Evolutionary conservation across 1,140 invertebrate genomes (phyloP).

Genomic region (Battus philenor): DNA sequence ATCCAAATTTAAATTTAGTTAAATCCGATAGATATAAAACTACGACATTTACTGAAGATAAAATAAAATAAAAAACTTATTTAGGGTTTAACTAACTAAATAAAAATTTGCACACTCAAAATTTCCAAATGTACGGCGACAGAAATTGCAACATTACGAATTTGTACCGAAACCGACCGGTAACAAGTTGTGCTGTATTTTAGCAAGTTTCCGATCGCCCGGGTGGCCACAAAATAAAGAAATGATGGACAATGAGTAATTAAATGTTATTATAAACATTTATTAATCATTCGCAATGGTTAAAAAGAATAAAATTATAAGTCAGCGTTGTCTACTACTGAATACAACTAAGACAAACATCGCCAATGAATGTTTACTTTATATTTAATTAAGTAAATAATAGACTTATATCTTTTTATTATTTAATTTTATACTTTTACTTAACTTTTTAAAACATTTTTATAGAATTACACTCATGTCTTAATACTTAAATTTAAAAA

Average conservation of each 20-base stretch:
- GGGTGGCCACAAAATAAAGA: slow-evolving; percentile 21
- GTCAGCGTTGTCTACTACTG: no score
- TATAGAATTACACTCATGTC: no score
- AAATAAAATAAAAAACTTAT: slow-evolving; percentile 8
- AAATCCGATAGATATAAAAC: no score
- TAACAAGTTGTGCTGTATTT: slow-evolving; percentile 69
- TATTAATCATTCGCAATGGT: background rate
- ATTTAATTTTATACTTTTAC: no score
- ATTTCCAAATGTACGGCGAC: slow-evolving; percentile 42
- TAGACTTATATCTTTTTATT: no score
- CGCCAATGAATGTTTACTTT: no score
- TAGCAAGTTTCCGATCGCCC: slow-evolving; percentile 58
- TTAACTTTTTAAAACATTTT: no score
- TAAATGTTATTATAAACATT: background rate
- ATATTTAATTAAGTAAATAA: no score
- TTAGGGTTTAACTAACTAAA: slow-evolving; percentile 15
- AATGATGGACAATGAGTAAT: background rate
- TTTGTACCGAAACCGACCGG: slow-evolving; percentile 61
- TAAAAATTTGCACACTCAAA: slow-evolving; percentile 26
- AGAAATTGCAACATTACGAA: slow-evolving; percentile 47
- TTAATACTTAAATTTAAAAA: no score
- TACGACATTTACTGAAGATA: no score
- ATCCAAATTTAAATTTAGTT: no score
- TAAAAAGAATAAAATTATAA: background rate
- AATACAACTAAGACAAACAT: no score